Evolutionary conservation across 1,140 invertebrate species (phyloP).

Genomic region (Drosophila serrata): DNA sequence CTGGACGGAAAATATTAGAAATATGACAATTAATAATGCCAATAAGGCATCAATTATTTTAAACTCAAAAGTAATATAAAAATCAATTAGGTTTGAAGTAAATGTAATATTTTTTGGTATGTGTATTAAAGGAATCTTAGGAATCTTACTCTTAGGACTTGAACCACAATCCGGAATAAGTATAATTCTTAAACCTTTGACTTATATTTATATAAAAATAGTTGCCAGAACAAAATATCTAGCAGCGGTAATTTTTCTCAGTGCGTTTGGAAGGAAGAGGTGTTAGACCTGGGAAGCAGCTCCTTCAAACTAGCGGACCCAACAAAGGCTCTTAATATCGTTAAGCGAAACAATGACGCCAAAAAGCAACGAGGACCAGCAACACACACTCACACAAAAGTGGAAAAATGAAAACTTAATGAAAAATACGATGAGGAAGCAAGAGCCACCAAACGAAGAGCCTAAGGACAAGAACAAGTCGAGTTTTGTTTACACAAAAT

Average conservation of each 20-base stretch:
- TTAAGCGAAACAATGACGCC: constrained; percentile 42
- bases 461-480: constrained; percentile 25
- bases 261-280: constrained; percentile 6
- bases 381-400: constrained; percentile 4
- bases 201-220: neutral
- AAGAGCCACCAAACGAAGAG: neutral
- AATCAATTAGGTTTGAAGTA: too few relatives aligned
- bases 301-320: constrained; percentile 25
- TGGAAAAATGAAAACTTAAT: constrained; percentile 29
- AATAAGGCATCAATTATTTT: neutral
- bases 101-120: too few relatives aligned
- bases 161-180: too few relatives aligned
- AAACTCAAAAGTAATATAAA: too few relatives aligned
- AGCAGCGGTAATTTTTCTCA: neutral
- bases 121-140: too few relatives aligned
- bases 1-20: neutral
- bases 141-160: too few relatives aligned
- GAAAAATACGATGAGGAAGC: constrained; percentile 14
- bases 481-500: constrained; percentile 25
- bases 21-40: neutral
- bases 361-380: constrained; percentile 22
- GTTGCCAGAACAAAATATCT: neutral
- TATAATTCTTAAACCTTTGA: neutral
- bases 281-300: constrained; percentile 8
- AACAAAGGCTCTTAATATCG: constrained; percentile 47